Evolutionary conservation across 1,140 invertebrate species (phyloP).

Genomic region (Bombyx mandarina): DNA sequence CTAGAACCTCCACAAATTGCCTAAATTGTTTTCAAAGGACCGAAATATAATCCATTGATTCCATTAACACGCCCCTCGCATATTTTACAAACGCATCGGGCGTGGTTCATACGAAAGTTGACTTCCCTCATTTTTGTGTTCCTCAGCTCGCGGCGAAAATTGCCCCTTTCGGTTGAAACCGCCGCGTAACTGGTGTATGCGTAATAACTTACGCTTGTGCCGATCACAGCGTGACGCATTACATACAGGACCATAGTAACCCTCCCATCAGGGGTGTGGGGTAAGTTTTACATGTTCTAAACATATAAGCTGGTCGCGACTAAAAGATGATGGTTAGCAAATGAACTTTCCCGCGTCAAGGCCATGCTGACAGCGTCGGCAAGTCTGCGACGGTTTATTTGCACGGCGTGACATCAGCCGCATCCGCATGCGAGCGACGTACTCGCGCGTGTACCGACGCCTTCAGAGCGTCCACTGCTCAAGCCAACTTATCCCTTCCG

Average conservation of each 20-base stretch:
- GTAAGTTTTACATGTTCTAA: too few species aligned
- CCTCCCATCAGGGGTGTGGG: too few species aligned
- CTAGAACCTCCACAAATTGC: neutral
- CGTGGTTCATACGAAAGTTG: slow-evolving; percentile 38
- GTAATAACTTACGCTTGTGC: slow-evolving; percentile 30
- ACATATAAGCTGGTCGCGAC: too few species aligned
- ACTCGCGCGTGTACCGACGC: slow-evolving; percentile 34
- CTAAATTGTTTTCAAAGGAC: neutral
- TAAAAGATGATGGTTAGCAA: too few species aligned
- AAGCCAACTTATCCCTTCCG: slow-evolving; percentile 52
- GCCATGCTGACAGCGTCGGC: slow-evolving; percentile 38
- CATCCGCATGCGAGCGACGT: slow-evolving; percentile 42
- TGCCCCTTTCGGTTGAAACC: slow-evolving; percentile 33
- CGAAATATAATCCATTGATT: slow-evolving; percentile 13
- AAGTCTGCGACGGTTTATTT: slow-evolving; percentile 49
- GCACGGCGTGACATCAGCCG: slow-evolving; percentile 33
- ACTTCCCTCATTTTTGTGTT: slow-evolving; percentile 36
- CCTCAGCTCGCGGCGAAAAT: slow-evolving; percentile 34
- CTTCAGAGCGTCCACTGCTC: slow-evolving; percentile 28
- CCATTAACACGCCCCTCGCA: slow-evolving; percentile 23
- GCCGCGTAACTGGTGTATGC: slow-evolving; percentile 32
- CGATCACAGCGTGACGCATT: slow-evolving; percentile 29
- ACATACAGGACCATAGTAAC: slow-evolving; percentile 11
- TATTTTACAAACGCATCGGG: slow-evolving; percentile 38
- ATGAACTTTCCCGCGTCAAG: slow-evolving; percentile 21